Conservation (phyloP, 2,113 vertebrate genomes). For the Grammomys surdaster region DNA sequence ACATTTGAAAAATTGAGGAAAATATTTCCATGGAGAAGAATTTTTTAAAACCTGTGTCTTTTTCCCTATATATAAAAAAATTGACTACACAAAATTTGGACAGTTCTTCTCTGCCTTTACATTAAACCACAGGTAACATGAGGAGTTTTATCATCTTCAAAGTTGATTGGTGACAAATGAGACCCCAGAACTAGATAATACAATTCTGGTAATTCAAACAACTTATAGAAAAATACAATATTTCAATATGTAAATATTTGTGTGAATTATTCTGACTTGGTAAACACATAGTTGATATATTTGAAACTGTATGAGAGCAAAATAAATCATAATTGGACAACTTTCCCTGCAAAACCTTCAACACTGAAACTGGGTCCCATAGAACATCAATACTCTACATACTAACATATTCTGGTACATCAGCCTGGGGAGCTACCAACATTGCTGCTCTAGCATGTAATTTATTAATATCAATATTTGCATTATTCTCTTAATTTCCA, state of each 20-base stretch:
- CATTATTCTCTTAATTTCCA: slow-evolving; percentile 53
- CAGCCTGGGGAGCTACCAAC: slow-evolving; percentile 12
- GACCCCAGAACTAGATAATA: not conserved
- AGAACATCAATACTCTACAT: slow-evolving; percentile 22
- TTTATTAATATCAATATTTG: slow-evolving; percentile 76
- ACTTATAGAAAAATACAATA: not conserved
- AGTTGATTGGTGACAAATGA: slow-evolving; percentile 44
- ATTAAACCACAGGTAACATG: slow-evolving; percentile 26
- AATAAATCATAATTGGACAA: slow-evolving; percentile 42
- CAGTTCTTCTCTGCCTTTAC: slow-evolving; percentile 12
- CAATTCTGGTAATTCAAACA: slow-evolving; percentile 29
- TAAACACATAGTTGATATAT: not conserved
- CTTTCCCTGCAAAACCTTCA: slow-evolving; percentile 54
- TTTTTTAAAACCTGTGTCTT: not conserved
- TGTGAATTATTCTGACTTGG: slow-evolving; percentile 13
- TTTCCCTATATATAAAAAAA: not conserved
- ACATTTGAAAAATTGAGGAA: slow-evolving; percentile 13
- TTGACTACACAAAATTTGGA: slow-evolving; percentile 48
- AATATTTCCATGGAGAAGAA: not conserved
- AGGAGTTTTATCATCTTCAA: slow-evolving; percentile 8
- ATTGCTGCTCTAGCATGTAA: slow-evolving; percentile 67
- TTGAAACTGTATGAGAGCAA: not conserved
- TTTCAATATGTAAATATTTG: not conserved
- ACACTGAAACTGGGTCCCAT: slow-evolving; percentile 5
- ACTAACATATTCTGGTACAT: slow-evolving; percentile 60